phyloP scores from a whole-genome alignment of 2,797 vertebrate genomes.

The Neomorphus geoffroyi region DNA sequence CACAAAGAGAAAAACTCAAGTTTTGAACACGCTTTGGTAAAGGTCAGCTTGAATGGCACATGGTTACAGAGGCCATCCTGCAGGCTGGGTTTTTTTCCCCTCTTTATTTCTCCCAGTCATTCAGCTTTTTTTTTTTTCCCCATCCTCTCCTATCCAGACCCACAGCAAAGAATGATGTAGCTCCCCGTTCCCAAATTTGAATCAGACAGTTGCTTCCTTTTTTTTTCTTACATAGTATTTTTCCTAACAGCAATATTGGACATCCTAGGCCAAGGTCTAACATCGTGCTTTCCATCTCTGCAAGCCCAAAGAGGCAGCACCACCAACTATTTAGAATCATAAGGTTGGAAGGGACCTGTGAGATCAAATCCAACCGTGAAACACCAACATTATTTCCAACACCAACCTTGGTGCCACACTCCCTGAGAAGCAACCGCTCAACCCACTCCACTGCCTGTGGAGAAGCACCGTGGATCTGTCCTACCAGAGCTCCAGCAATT shows the following conservation, averaged over 20 bases:
- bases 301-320: background rate
- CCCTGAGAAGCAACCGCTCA: background rate
- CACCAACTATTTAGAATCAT: too few species aligned
- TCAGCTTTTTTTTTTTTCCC: background rate
- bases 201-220: background rate
- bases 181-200: background rate
- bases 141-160: background rate
- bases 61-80: constrained; percentile 12
- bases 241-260: background rate
- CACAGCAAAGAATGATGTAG: background rate
- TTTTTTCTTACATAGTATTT: background rate
- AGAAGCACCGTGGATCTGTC: background rate
- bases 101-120: background rate
- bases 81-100: background rate
- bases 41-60: constrained; percentile 52
- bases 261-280: background rate
- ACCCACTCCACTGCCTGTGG: accelerated
- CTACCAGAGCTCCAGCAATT: background rate
- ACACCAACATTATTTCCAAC: too few species aligned
- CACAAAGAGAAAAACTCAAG: constrained; percentile 6
- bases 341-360: too few species aligned
- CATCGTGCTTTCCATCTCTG: background rate
- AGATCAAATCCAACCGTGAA: too few species aligned
- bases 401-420: background rate
- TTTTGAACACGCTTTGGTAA: constrained; percentile 53